Evolutionary conservation across 2,888 invertebrate genomes (phyloP).

Genomic region (Caenorhabditis auriculariae): DNA sequence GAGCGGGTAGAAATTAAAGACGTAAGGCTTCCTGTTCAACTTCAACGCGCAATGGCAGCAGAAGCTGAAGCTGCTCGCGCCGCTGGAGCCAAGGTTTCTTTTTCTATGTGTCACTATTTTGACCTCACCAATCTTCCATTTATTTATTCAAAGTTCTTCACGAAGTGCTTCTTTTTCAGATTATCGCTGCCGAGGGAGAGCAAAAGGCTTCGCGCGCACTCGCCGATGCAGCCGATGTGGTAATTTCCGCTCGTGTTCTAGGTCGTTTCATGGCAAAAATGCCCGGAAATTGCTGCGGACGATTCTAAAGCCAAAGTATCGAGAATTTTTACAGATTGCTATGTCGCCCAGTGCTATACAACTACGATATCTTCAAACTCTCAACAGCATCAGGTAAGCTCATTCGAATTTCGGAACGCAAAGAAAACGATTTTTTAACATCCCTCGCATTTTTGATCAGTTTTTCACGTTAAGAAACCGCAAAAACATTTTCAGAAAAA

Average conservation of each 20-base stretch:
- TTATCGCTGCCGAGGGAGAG: constrained; percentile 68
- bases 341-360: constrained; percentile 81
- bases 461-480: too few species aligned
- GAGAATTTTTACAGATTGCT: constrained; percentile 68
- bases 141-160: background rate
- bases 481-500: too few species aligned
- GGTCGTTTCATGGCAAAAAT: too few species aligned
- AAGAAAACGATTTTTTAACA: too few species aligned
- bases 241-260: too few species aligned
- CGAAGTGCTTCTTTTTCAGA: constrained; percentile 65
- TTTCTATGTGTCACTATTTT: background rate
- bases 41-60: constrained; percentile 55
- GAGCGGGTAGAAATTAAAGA: constrained; percentile 87
- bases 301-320: background rate
- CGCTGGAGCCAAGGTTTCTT: constrained; percentile 50
- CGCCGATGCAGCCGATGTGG: constrained; percentile 80
- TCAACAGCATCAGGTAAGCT: constrained; percentile 71
- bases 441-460: too few species aligned
- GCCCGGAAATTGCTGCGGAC: too few species aligned
- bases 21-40: constrained; percentile 51
- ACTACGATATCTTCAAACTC: constrained; percentile 75
- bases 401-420: too few species aligned
- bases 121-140: background rate
- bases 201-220: constrained; percentile 77
- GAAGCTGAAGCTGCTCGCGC: constrained; percentile 57